Evolutionary conservation across 2,113 vertebrate genomes (phyloP).

Genomic region (Coracopsis vasa): DNA sequence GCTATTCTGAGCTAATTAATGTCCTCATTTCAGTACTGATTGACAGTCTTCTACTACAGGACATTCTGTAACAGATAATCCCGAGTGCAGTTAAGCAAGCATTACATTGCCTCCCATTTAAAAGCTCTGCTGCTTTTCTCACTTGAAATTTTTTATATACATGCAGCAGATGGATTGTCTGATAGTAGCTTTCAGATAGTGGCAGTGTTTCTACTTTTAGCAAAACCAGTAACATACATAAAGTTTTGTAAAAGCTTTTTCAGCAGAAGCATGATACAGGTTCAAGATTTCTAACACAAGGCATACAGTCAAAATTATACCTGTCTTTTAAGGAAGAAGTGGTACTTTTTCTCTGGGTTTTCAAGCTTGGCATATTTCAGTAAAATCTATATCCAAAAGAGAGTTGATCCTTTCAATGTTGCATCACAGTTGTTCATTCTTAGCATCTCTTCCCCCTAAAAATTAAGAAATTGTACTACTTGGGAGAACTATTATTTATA

Average conservation of each 20-base stretch:
- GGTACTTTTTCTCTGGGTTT: background rate
- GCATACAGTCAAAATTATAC: background rate
- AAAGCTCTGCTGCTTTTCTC: background rate
- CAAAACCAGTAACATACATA: background rate
- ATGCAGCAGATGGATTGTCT: background rate
- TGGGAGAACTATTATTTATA: background rate
- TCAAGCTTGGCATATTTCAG: background rate
- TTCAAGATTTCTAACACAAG: background rate
- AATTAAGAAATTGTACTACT: background rate
- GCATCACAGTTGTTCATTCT: background rate
- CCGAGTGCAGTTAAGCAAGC: background rate
- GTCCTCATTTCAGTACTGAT: background rate
- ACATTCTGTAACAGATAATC: background rate
- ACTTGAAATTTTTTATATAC: background rate
- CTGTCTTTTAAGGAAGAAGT: background rate
- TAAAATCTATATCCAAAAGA: background rate
- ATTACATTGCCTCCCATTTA: background rate
- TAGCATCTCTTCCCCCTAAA: background rate
- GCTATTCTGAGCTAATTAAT: background rate
- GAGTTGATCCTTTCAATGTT: background rate
- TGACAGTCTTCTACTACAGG: background rate
- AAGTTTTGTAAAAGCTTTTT: background rate
- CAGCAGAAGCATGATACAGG: background rate
- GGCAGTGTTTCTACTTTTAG: background rate
- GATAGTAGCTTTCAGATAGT: background rate